These are phyloP conservation scores for Drosophila macrothrix DNA, from an alignment of 2,888 invertebrate species.

Conservation along the genomic window DNA sequence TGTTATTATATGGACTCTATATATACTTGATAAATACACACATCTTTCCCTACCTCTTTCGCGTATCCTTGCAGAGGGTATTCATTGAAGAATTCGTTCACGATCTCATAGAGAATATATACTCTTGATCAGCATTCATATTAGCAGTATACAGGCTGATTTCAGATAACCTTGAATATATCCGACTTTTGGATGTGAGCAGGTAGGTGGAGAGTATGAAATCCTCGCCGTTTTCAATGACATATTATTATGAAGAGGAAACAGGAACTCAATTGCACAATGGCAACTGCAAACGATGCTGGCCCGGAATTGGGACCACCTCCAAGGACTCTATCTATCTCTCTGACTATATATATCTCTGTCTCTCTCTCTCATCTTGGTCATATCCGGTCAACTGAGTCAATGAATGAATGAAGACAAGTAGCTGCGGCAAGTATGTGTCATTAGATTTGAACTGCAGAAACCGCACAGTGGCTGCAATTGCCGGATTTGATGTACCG, in stretches of 20 bases:
- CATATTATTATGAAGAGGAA: constrained; percentile 4
- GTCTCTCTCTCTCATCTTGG: not conserved
- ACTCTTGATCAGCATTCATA: not conserved
- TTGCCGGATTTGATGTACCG: not conserved
- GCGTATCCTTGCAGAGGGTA: not conserved
- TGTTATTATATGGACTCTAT: not conserved
- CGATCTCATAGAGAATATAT: not conserved
- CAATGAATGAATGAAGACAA: not conserved
- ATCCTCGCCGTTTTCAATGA: not conserved
- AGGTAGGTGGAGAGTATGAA: not conserved
- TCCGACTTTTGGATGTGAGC: not conserved
- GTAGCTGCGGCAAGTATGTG: constrained; percentile 17
- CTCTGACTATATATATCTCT: not conserved
- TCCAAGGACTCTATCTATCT: not conserved
- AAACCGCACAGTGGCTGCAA: constrained; percentile 17
- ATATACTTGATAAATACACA: not conserved
- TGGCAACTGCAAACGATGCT: constrained; percentile 3
- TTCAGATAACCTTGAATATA: not conserved
- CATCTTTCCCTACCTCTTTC: not conserved
- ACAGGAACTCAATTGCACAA: constrained; percentile 26
- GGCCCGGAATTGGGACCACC: constrained; percentile 15
- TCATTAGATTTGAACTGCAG: constrained; percentile 7
- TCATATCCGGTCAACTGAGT: constrained; percentile 13
- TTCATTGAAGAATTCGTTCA: not conserved
- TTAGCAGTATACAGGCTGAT: not conserved